Base-by-base conservation (phyloP, 1,140 invertebrate genomes). In the Micrasema longulum region DNA sequence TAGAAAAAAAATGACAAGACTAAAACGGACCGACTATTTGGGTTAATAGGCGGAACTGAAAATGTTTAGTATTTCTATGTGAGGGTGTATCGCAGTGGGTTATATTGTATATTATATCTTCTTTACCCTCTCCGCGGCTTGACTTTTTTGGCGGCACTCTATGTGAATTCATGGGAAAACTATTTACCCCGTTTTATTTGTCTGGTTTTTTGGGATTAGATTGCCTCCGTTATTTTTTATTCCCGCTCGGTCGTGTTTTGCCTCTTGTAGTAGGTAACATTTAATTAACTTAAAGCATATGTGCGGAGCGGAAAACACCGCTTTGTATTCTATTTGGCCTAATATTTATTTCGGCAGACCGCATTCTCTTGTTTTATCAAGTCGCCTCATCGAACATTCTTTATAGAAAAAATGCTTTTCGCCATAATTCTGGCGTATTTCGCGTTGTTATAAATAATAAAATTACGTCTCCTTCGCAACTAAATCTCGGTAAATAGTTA, bases 1-100 rank as follows among this genome's bases (percentile, higher is more conserved):
- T 75, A 75, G 69, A 75, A 75, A 75, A 75, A 74, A 75, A 75
- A 69, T 55, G 53, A 64, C 69, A 55, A 55, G 70, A 71, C 66
- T 53, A 76, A 76, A 72, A 72, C 67, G 74, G 53, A 72, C 70
- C 53, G 50, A 70, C 70, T 72, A 76, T 76, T 72, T 72, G 74
- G 74, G 74, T 76, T 76, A 76, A 76, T 76, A 76, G 74, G 70
- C 74, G 71, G 71, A 76, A 76, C 74, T 76, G 66, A 62, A 72
- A 70, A 69, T 75, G 73, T 64, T 75, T 55, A 75, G 41, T 75
- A 69, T 69, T 66, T 69, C 70, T 68, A 38, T 72, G n/a, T n/a
- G n/a, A n/a, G n/a, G n/a, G n/a, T n/a, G n/a, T n/a, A n/a, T n/a
- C n/a, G n/a, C n/a, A n/a, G 16, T 35, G 43, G 43, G 43, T 45